These are phyloP conservation scores for Diploptera punctata DNA, from an alignment of 2,888 invertebrate genomes.

Conservation along the genomic window DNA sequence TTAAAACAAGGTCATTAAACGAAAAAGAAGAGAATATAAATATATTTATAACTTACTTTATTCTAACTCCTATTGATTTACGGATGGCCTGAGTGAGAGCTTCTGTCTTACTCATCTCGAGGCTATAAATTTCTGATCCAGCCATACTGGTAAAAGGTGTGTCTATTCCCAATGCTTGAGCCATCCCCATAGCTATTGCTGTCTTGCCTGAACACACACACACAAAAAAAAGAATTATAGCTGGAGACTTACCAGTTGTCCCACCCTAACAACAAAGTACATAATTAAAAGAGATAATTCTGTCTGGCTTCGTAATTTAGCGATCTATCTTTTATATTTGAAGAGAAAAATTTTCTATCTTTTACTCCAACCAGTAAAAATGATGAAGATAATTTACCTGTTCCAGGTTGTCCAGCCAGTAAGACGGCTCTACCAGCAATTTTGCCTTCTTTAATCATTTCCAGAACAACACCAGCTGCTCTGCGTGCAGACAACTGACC, in stretches of 20 bases:
- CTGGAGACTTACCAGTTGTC: too few species aligned
- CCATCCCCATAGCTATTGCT: constrained; percentile 97
- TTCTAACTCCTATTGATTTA: constrained; percentile 96
- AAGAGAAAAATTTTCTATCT: background rate
- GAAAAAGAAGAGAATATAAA: too few species aligned
- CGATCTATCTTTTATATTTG: too few species aligned
- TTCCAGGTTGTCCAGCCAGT: constrained; percentile 96
- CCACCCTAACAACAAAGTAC: too few species aligned
- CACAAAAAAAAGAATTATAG: too few species aligned
- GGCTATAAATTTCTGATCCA: constrained; percentile 96
- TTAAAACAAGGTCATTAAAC: too few species aligned
- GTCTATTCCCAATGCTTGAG: constrained; percentile 90
- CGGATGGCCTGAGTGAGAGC: constrained; percentile 96
- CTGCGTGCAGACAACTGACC: constrained; percentile 91
- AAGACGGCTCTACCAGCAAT: constrained; percentile 96
- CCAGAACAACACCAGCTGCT: constrained; percentile 93
- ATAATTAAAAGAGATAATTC: too few species aligned
- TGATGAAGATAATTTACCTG: constrained; percentile 52
- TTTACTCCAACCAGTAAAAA: background rate
- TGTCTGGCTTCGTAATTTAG: too few species aligned
- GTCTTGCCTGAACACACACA: constrained; percentile 79
- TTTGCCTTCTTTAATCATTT: constrained; percentile 98
- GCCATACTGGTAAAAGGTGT: constrained; percentile 99
- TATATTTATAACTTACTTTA: constrained; percentile 85
- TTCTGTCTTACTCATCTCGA: constrained; percentile 99